Base-by-base conservation (phyloP, 2,113 vertebrate species). In the Nannobrachium achirus region DNA sequence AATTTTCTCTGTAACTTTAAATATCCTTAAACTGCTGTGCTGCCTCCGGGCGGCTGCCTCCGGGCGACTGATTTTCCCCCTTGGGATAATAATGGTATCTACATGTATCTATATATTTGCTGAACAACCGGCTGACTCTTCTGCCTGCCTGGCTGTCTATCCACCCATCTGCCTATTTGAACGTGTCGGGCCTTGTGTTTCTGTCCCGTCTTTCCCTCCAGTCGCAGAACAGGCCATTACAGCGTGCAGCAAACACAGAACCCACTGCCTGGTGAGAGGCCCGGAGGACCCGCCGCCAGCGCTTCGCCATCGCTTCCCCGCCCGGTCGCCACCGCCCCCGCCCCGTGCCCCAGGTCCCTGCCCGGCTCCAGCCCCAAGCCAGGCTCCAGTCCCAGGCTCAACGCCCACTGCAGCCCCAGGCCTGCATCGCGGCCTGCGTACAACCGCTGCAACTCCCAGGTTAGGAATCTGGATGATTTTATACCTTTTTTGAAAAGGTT, bases 371-470 rank as follows among this genome's bases (percentile, higher is more conserved):
- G 84, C 66, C 74, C 80, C 56, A 89, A 86, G 9, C 16, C 51
- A 8, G 65, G 52, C 60, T 81, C 69, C 64, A 86, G 81, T 60
- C 86, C 84, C 52, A 70, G 50, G 18, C 50, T 52, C 10, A 11
- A 9, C 50, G 41, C 87, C n/a, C 9, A 39, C 55, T 40, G 68
- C 33, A 66, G 44, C 1, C 39, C 50, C 41, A 80, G 76, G 38
- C 9, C 53, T 44, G 80, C 69, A 50, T 38, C 14, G 0, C 66
- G 9, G 9, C 71, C 74, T 4, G 0, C 72, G 3, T 86, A 63
- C 50, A 67, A 80, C 70, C 86, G 89, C 52, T 70, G 42, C 71
- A 73, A 66, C 76, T 90, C 89, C 18, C 89, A 90, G 86, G 89
- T 89, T 65, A 40, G 57, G 20, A n/a, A n/a, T n/a, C n/a, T n/a